Conservation (phyloP, 1,140 invertebrate species). For the Drosophila nikananu region DNA sequence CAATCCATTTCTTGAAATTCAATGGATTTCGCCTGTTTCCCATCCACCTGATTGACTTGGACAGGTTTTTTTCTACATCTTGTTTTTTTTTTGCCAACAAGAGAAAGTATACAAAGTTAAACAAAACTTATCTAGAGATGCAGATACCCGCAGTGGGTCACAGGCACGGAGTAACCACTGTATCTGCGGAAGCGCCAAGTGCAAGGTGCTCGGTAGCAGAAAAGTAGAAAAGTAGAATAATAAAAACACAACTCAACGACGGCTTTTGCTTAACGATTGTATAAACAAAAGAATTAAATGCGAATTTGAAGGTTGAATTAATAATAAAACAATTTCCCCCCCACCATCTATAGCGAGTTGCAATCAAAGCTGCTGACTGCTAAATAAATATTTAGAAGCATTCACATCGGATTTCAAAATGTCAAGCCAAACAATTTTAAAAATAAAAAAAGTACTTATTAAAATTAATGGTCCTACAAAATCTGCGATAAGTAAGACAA, state of each 20-base stretch:
- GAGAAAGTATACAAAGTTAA: conserved; percentile 38
- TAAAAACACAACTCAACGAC: conserved; percentile 17
- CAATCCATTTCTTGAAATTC: conserved; percentile 26
- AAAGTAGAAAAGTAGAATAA: conserved; percentile 24
- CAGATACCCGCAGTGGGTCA: conserved; percentile 29
- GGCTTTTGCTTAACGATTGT: conserved; percentile 12
- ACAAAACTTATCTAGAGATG: conserved; percentile 34
- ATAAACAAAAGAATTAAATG: conserved; percentile 46
- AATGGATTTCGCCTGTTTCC: conserved; percentile 18
- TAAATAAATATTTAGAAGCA: conserved; percentile 19
- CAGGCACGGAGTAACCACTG: conserved; percentile 13
- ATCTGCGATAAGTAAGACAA: conserved; percentile 6
- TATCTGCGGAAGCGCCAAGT: conserved; percentile 33
- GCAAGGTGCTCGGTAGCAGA: conserved; percentile 26
- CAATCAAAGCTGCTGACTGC: conserved; percentile 15
- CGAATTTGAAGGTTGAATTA: conserved; percentile 33
- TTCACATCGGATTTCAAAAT: conserved; percentile 10
- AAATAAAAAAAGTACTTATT: conserved; percentile 9
- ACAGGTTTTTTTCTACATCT: conserved; percentile 17
- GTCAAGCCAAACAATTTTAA: background rate
- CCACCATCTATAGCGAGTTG: conserved; percentile 6
- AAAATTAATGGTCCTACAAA: background rate
- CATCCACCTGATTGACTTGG: conserved; percentile 25
- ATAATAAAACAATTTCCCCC: conserved; percentile 27
- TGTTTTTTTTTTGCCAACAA: conserved; percentile 8